Base-by-base conservation (phyloP, 2,113 vertebrate species). In the Plestiodon gilberti region DNA sequence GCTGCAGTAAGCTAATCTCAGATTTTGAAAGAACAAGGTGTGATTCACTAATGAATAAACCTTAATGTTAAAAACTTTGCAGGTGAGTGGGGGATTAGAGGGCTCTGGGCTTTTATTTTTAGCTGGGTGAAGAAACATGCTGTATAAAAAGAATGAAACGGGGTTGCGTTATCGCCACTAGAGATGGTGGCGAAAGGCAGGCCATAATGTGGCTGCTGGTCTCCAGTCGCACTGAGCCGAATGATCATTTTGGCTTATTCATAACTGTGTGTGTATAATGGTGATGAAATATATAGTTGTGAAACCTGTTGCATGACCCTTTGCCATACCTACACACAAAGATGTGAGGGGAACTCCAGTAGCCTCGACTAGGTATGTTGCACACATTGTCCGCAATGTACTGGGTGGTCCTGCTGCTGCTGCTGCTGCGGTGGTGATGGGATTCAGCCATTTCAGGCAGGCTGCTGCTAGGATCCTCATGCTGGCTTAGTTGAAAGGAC, bases 11-110 rank as follows among this genome's bases (percentile, higher is more conserved):
- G 17, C 17, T 73, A 61, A 35, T n/a, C 69, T 64, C n/a, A 35
- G 52, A 81, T 65, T 33, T 64, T n/a, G 59, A 64, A 64, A 64
- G 40, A 65, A 74, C 69, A 74, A 4, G 76, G 30, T 81, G 30
- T 81, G 40, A 38, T 74, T 86, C 57, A 64, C 38, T 81, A 86
- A 74, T 80, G 40, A 74, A 86, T 81, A 74, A 80, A 74, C 38
- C 30, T 17, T 35, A 25, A 71, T 23, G 59, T 43, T 76, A 84
- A 76, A 17, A 43, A 33, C 8, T 67, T 81, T 48, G 20, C 59
- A 74, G 25, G 52, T 62, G 30, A 65, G 22, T 74, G 78, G 73
- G 61, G 30, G 64, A 59, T 85, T 78, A 30, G 2, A 65, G 9
- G 18, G 7, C 33, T 62, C 14, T 18, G 25, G 17, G 11, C 4